Evolutionary conservation across 64 coral and sea anemone species (phyloP).

Genomic region (Dendronephthya gigantea): DNA sequence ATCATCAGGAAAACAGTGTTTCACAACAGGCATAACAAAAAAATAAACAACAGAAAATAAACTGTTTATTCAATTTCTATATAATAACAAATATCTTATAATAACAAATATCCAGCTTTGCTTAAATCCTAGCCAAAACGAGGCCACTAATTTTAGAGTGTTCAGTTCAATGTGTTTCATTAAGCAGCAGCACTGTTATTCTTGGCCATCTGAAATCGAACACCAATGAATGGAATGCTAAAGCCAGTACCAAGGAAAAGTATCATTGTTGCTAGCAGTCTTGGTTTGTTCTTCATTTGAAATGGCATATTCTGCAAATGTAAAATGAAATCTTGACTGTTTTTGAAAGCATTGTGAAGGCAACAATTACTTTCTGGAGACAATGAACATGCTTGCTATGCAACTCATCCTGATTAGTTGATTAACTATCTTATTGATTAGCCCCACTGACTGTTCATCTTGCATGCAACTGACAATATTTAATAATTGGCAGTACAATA

Average conservation of each 20-base stretch:
- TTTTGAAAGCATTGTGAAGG: too few relatives aligned
- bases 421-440: too few relatives aligned
- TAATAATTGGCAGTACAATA: too few relatives aligned
- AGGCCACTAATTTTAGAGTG: background rate
- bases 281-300: slow-evolving; percentile 91
- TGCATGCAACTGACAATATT: too few relatives aligned
- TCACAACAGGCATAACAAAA: too few relatives aligned
- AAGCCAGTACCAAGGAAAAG: slow-evolving; percentile 65
- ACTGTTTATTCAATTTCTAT: too few relatives aligned
- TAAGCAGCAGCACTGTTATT: background rate
- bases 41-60: too few relatives aligned
- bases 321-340: background rate
- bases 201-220: slow-evolving; percentile 97
- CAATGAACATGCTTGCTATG: too few relatives aligned
- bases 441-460: too few relatives aligned
- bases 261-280: slow-evolving; percentile 64
- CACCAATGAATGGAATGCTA: slow-evolving; percentile 74
- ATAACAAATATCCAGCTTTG: background rate
- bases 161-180: background rate
- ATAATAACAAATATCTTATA: background rate
- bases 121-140: background rate
- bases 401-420: too few relatives aligned
- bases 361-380: too few relatives aligned
- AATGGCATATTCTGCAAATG: slow-evolving; percentile 79
- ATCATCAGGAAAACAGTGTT: too few relatives aligned